Base-by-base conservation (phyloP, 2,888 invertebrate genomes). In the Latrodectus elegans region DNA sequence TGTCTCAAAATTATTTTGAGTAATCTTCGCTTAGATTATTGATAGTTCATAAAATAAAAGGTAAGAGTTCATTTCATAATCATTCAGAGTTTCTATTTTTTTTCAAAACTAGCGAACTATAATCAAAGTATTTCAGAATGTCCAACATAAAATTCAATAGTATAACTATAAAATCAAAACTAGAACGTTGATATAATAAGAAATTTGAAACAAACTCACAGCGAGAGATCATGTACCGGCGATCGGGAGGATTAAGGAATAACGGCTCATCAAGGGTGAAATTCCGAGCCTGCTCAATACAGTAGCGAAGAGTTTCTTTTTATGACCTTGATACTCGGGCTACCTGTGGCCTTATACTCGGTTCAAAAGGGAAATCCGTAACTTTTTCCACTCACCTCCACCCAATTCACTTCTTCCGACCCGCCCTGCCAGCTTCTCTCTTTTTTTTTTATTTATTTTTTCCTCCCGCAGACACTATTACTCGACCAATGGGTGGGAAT, bases 281-380 rank as follows among this genome's bases (percentile, higher is more conserved):
- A 86, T 76, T 77, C 77, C 77, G 77, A 70, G 65, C 76, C 72
- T 75, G 51, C 64, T 55, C 53, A 71, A 71, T 55, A 53, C 87
- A 77, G 87, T 78, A 82, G 82, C 87, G 70, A 67, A 55, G 80
- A 55, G 72, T 26, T 68, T 51, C 68, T 76, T 73, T 22, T 68
- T 68, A 67, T 87, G 84, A 85, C 84, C 84, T 85, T 85, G 84
- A 65, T 73, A 38, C 60, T 64, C 51, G 73, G 73, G 74, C 74
- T 82, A 87, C 87, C 82, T 82, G 82, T 70, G 76, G 82, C 55
- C 78, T 78, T 87, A 73, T 78, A 77, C 65, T 68, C 72, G 52
- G 52, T 81, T 81, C 67, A 55, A 73, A 86, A 86, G 86, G 86
- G 86, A 86, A 86, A 81, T 86, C 77, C 87, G 82, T 77, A 74